phyloP scores from a whole-genome alignment of 1,140 invertebrate genomes.

The Calycopis cecrops region DNA sequence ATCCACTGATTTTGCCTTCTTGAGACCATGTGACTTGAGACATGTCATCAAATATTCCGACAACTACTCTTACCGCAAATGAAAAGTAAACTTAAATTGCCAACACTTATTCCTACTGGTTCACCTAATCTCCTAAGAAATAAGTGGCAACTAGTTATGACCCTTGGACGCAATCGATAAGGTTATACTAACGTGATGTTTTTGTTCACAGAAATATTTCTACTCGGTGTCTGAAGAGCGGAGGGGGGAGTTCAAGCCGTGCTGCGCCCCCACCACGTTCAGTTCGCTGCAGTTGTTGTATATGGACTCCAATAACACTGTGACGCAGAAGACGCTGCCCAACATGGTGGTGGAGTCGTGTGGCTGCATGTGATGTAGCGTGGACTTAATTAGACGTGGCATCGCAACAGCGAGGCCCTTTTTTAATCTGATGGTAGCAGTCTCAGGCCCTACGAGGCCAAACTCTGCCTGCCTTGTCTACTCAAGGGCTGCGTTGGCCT shows the following conservation, averaged over 20 bases:
- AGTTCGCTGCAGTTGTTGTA: slow-evolving; percentile 85
- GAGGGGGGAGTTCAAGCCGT: slow-evolving; percentile 80
- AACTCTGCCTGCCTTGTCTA: no score
- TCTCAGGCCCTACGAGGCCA: no score
- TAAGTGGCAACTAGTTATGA: no score
- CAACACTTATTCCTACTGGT: no score
- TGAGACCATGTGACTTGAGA: no score
- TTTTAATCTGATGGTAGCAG: background rate
- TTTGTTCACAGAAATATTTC: slow-evolving; percentile 79
- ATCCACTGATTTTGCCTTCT: no score
- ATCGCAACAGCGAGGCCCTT: background rate
- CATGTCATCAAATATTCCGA: no score
- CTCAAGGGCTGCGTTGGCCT: no score
- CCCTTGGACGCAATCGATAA: no score
- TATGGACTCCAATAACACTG: slow-evolving; percentile 83
- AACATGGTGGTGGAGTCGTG: slow-evolving; percentile 91
- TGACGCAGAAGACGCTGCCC: slow-evolving; percentile 84
- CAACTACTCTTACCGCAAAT: no score
- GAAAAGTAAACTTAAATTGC: no score
- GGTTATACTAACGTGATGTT: slow-evolving; percentile 10
- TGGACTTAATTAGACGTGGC: background rate
- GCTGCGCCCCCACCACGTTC: slow-evolving; percentile 86
- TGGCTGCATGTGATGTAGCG: slow-evolving; percentile 82
- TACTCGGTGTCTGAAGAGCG: slow-evolving; percentile 58
- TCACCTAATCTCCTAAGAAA: no score